phyloP scores from a whole-genome alignment of 2,113 vertebrate genomes.

The Dicaeum eximium region DNA sequence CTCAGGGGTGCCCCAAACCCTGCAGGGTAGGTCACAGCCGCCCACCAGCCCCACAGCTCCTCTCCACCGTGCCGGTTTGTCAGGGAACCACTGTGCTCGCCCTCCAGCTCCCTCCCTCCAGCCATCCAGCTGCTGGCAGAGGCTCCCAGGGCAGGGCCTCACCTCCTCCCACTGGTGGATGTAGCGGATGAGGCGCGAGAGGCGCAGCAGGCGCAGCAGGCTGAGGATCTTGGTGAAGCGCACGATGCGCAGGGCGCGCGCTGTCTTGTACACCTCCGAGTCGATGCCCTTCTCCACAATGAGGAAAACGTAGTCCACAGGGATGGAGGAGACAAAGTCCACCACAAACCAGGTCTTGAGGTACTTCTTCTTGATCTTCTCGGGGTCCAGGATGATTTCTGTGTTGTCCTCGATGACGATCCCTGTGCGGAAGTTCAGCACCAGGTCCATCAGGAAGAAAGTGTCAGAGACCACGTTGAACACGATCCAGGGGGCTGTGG shows the following conservation, averaged over 20 bases:
- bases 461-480: conserved; percentile 98
- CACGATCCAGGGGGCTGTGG: conserved; percentile 94
- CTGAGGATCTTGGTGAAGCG: conserved; percentile 98
- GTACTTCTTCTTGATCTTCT: conserved; percentile 95
- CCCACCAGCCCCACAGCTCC: accelerated
- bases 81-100: accelerated
- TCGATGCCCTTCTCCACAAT: conserved; percentile 98
- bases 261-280: conserved; percentile 96
- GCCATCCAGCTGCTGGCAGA: background rate
- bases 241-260: conserved; percentile 91
- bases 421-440: conserved; percentile 96
- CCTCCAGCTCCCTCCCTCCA: background rate
- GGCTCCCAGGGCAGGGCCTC: background rate
- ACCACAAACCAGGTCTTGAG: conserved; percentile 97
- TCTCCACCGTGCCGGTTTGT: background rate
- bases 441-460: conserved; percentile 97
- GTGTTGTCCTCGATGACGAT: conserved; percentile 98
- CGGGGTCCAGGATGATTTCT: conserved; percentile 94
- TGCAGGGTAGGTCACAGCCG: background rate
- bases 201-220: conserved; percentile 90
- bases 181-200: conserved; percentile 95
- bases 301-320: conserved; percentile 98
- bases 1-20: background rate
- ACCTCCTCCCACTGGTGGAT: conserved; percentile 99
- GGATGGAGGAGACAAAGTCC: conserved; percentile 97